Evolutionary conservation across 2,113 vertebrate species (phyloP), one percentile per base, ranked within the genome.

Genomic region (Silurus meridionalis): DNA sequence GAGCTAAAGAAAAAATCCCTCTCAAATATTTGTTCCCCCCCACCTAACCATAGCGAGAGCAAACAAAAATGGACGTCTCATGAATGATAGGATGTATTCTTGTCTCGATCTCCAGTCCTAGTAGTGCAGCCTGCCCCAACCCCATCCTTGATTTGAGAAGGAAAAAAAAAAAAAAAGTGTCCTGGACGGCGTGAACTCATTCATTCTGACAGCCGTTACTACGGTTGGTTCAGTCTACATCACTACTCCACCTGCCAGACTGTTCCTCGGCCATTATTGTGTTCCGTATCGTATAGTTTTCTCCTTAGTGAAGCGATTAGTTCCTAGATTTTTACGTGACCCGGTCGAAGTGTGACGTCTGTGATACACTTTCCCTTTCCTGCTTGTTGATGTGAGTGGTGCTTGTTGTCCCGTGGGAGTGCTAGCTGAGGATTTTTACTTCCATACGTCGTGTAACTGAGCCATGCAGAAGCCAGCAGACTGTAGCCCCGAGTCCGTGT

Each of bases 391-490:
- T 53, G 61, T 78, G 81, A 46, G 25, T 17, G 4, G 25, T 64
- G 46, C 64, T 58, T 79, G 58, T 77, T 66, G 80, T 72, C 23
- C 21, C 10, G 66, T 66, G 50, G 17, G 28, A 60, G 71, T 48
- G 21, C 71, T 88, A 60, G 82, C 21, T 85, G 88, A 88, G 89
- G 74, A 37, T 80, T 74, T 90, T 13, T 58, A 89, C 75, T 92
- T 90, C 55, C 72, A 86, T 92, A 89, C 90, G 77, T 88, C 84
- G 85, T 94, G 90, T 93, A 92, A 90, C 94, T 95, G 94, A 94
- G 94, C 95, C 93, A 93, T 87, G 90, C 88, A 87, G 90, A 69
- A 61, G 90, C 93, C 90, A 80, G 74, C 52, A 86, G 92, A 94
- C 94, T 94, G 93, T 93, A 90, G 91, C 88, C 90, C 77, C 79